phyloP scores from a whole-genome alignment of 2,113 vertebrate genomes.

The Maccullochella peelii region DNA sequence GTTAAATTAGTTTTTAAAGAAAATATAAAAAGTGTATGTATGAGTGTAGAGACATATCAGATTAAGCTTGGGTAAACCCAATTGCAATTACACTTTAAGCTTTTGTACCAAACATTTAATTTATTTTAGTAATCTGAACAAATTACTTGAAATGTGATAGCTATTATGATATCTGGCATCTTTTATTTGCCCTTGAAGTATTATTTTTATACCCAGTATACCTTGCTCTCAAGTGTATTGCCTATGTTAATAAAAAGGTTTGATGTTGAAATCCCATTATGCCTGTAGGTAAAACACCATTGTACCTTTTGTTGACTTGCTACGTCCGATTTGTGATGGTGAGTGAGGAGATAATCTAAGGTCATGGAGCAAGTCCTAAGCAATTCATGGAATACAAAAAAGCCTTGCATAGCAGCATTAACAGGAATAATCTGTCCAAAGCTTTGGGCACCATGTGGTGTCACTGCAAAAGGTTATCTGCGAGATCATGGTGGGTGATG shows the following conservation, averaged over 20 bases:
- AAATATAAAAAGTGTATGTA: too few species aligned
- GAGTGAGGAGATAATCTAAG: slow-evolving; percentile 16
- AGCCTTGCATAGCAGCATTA: slow-evolving; percentile 14
- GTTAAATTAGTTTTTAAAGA: background rate
- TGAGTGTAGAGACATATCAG: background rate
- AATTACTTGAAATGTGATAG: background rate
- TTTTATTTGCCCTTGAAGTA: background rate
- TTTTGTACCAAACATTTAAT: background rate
- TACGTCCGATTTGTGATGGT: background rate
- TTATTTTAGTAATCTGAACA: background rate
- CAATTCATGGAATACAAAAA: slow-evolving; percentile 24
- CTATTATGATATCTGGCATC: background rate
- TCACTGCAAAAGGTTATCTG: slow-evolving; percentile 56
- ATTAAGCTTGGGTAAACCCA: background rate
- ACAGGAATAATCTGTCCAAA: slow-evolving; percentile 41
- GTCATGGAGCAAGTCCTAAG: background rate
- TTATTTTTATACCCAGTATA: background rate
- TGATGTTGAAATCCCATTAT: background rate
- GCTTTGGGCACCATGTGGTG: slow-evolving; percentile 21
- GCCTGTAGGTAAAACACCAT: background rate
- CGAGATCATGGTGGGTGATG: slow-evolving; percentile 44
- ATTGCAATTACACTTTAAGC: background rate
- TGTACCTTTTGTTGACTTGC: background rate
- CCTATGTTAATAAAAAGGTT: background rate
- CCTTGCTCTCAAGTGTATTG: background rate